Base-by-base conservation (phyloP, 2,113 vertebrate genomes). In the Spea bombifrons region DNA sequence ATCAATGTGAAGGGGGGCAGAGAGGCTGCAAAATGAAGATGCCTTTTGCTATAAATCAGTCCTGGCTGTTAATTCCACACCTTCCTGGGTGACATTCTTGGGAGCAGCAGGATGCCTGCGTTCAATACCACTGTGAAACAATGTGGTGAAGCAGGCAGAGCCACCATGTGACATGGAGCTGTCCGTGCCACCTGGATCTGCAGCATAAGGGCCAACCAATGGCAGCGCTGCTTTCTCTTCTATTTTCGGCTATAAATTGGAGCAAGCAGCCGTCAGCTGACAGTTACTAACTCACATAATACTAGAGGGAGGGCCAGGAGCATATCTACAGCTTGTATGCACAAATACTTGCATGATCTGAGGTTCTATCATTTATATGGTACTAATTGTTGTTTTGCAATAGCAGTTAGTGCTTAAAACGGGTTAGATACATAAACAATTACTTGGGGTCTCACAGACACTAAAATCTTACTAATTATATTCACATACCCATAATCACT, bases 151-250 rank as follows among this genome's bases (percentile, higher is more conserved):
- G 81, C 70, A 78, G 82, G 74, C 57, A 81, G 69, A 82, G 80
- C 80, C 76, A 86, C 83, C 83, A 88, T 75, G 86, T 88, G 84
- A 89, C 82, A 53, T 71, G 72, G 46, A 46, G 66, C 78, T 64
- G 83, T 83, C 88, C 88, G 76, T 83, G 86, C 83, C 87, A 88
- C 84, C 86, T 84, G 86, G 59, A 74, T 83, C 83, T 80, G 53
- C 78, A 81, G 63, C 17, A 71, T 81, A 72, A 8, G 68, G 64
- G 67, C 78, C 85, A 77, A 84, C 68, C 79, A 84, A 82, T 82
- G 75, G 70, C 49, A 71, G 81, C 17, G 55, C 72, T 10, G 30
- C 68, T 71, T 75, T 70, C 68, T 10, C 30, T 43, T 77, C 59
- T 70, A 61, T 46, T 55, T 75, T 16, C 67, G 46, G 4, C 0